Evolutionary conservation across 2,113 vertebrate species (phyloP).

Genomic region (Irena cyanogastra): DNA sequence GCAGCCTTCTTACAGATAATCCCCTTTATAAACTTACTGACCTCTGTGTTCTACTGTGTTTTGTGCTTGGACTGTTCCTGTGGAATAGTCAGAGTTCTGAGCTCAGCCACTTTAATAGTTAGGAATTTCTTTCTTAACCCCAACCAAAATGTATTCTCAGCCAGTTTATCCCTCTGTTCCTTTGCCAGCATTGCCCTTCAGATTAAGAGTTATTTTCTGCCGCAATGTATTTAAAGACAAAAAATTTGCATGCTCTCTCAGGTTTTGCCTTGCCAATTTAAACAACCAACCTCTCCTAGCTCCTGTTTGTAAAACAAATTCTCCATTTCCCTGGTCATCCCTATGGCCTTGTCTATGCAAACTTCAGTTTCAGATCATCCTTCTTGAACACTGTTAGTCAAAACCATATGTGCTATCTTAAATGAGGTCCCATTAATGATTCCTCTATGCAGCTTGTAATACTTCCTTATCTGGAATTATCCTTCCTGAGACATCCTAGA

Average conservation of each 20-base stretch:
- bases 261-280: not conserved
- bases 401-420: not conserved
- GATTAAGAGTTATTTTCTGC: not conserved
- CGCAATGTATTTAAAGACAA: not conserved
- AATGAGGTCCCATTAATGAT: not conserved
- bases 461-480: not conserved
- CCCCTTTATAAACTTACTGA: not conserved
- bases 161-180: not conserved
- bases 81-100: not conserved
- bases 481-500: not conserved
- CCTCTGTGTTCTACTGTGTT: not conserved
- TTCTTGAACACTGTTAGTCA: not conserved
- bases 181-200: not conserved
- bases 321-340: not conserved
- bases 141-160: not conserved
- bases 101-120: not conserved
- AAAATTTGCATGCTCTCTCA: not conserved
- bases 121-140: not conserved
- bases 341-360: not conserved
- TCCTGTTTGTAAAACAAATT: not conserved
- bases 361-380: not conserved
- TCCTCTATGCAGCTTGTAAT: not conserved
- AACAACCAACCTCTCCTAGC: not conserved
- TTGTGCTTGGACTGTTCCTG: accelerated
- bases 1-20: not conserved